Base-by-base conservation (phyloP, 1,140 invertebrate genomes). In the Panulirus ornatus region DNA sequence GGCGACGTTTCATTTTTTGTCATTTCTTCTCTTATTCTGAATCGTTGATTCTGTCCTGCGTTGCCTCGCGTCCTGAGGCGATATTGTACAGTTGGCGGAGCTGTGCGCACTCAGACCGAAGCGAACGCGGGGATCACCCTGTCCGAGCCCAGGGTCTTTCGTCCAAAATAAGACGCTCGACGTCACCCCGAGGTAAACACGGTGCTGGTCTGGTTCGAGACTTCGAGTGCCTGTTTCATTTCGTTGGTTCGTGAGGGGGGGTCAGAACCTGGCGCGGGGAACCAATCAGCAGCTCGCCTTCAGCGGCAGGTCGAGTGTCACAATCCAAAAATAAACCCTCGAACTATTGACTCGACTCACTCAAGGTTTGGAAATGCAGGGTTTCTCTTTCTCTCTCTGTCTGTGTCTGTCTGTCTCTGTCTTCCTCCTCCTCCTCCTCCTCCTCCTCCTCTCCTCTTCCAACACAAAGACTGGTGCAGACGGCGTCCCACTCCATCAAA, bases 141-240 rank as follows among this genome's bases (percentile, higher is more conserved):
- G 27, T 30, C 14, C 70, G 16, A 16, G 51, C 22, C 58, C 58
- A 6, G 58, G 58, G 22, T 19, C 71, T 75, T 36, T 75, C 22
- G 36, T 36, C 71, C 40, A 75, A 75, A 78, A 47, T 30, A 27
- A 47, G 42, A 78, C 22, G 16, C 75, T 44, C 71, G 1, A 27
- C 75, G 83, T 85, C 83, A 85, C 83, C 27, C 83, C 38, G 34
- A 38, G 27, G 71, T 54, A 70, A 85, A 85, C 83, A 71, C 40
- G 51, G 9, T 19, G 2, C 19, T 70, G 70, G 83, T 47, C 83
- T 85, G 70, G n/a, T 85, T 85, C 83, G 63, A 42, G 16, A 70
- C 66, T 30, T 73, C 70, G 40, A 85, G 81, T 84, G 81, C 36
- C 78, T 36, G 78, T 81, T 81, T 81, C 78, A 58, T 58, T 36